Evolutionary conservation across 2,113 vertebrate species (phyloP).

Genomic region (Salvator merianae): DNA sequence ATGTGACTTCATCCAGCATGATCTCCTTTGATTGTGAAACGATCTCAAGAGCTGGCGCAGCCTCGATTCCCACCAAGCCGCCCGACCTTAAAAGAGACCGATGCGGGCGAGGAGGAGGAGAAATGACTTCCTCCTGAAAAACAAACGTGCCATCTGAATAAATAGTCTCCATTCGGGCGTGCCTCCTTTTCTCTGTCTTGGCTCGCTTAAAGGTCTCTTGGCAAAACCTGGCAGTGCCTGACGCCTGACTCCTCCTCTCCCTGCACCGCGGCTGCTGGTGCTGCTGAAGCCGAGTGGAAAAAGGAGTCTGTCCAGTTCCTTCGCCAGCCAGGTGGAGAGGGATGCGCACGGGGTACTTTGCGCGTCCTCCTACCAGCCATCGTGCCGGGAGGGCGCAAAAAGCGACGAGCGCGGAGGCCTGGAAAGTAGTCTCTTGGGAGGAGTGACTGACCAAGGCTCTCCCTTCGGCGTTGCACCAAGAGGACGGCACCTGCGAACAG

Average conservation of each 20-base stretch:
- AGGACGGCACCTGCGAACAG: too few species aligned
- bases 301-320: not conserved
- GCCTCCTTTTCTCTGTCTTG: too few species aligned
- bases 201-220: not conserved
- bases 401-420: not conserved
- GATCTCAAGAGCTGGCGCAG: not conserved
- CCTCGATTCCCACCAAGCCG: not conserved
- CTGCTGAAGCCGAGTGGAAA: not conserved
- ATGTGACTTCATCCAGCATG: too few species aligned
- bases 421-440: not conserved
- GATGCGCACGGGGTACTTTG: not conserved
- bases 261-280: not conserved
- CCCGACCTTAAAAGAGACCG: not conserved
- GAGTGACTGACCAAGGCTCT: not conserved
- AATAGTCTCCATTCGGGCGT: not conserved
- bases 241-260: not conserved
- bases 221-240: not conserved
- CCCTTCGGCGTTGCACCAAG: not conserved
- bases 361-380: not conserved
- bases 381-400: not conserved
- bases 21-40: not conserved
- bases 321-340: not conserved
- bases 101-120: too few species aligned
- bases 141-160: not conserved
- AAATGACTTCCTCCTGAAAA: not conserved